Evolutionary conservation across 2,113 vertebrate genomes (phyloP).

Genomic region (human): GRCh38 chr13:107047001-107047500

Average conservation of each 20-base stretch:
- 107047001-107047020: background rate
- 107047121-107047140: background rate
- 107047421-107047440: background rate
- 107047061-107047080: background rate
- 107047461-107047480: background rate
- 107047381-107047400: background rate
- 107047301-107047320: background rate
- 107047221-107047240: background rate
- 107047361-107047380: background rate
- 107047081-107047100: background rate
- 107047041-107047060: background rate
- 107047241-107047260: background rate
- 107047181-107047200: background rate
- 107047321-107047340: background rate
- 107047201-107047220: background rate
- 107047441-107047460: background rate
- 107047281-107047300: background rate
- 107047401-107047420: background rate
- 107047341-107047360: too few species aligned
- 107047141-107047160: background rate
- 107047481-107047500: rapidly evolving
- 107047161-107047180: background rate
- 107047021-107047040: background rate
- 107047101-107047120: background rate
- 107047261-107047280: background rate